Evolutionary conservation across 2,797 vertebrate species (phyloP).

Genomic region (Rhadinocentrus ornatus): DNA sequence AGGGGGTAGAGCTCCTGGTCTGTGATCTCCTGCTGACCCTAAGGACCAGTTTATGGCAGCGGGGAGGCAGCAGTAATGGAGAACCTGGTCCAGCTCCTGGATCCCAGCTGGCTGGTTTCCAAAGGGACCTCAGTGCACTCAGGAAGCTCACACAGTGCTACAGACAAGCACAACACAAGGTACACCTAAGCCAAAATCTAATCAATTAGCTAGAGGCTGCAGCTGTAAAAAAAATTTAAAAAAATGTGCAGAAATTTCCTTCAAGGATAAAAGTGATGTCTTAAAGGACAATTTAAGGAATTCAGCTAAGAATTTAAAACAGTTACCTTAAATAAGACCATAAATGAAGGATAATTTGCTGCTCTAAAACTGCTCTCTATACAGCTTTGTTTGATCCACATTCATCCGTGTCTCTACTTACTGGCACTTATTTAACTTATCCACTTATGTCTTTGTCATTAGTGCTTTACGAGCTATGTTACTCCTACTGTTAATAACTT

Average conservation of each 20-base stretch:
- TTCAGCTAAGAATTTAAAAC: neutral
- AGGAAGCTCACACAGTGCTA: constrained; percentile 92
- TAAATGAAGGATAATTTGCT: too few relatives aligned
- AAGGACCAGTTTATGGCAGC: constrained; percentile 95
- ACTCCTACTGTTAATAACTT: too few relatives aligned
- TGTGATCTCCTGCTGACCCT: constrained; percentile 95
- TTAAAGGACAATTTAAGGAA: neutral
- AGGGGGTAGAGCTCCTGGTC: constrained; percentile 94
- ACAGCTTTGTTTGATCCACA: too few relatives aligned
- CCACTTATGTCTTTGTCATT: too few relatives aligned
- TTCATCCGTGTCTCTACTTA: too few relatives aligned
- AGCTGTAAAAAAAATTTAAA: too few relatives aligned
- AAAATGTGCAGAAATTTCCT: too few relatives aligned
- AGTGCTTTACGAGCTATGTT: too few relatives aligned
- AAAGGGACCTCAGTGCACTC: constrained; percentile 93
- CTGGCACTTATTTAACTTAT: too few relatives aligned
- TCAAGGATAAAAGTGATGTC: neutral
- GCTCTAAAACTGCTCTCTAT: too few relatives aligned
- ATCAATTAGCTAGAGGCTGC: neutral
- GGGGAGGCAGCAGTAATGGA: constrained; percentile 83
- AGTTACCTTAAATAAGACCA: too few relatives aligned
- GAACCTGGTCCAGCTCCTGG: constrained; percentile 90
- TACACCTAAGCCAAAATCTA: constrained; percentile 39
- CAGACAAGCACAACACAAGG: constrained; percentile 95
- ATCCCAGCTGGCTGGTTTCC: constrained; percentile 92